Percentiles rank a stretch among this genome's conserved stretches.
phyloP scores from a whole-genome alignment of 2,888 invertebrate species.

The Diplazon laetatorius region DNA sequence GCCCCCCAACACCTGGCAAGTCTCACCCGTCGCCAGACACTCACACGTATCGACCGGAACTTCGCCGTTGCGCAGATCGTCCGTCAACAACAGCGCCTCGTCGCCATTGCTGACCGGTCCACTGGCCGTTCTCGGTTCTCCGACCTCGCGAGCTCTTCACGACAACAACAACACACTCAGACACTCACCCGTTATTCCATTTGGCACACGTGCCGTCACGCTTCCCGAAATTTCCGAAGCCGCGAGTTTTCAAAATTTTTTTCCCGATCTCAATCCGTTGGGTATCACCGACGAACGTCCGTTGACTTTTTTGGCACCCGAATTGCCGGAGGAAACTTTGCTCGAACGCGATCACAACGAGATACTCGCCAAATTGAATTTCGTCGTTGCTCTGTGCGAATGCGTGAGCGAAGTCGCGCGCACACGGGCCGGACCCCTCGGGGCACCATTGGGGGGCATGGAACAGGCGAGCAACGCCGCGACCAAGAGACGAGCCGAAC shows the following conservation, averaged over 20 bases:
- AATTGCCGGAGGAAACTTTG: slow-evolving; percentile 97
- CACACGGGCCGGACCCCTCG: slow-evolving; percentile 90
- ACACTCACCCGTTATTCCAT: slow-evolving; percentile 85
- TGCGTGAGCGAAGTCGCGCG: slow-evolving; percentile 95
- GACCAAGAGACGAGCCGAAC: slow-evolving; percentile 87
- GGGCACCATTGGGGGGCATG: slow-evolving; percentile 82
- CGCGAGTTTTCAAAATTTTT: slow-evolving; percentile 83
- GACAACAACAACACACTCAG: slow-evolving; percentile 86
- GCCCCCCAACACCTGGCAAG: slow-evolving; percentile 92
- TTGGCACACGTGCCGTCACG: slow-evolving; percentile 88
- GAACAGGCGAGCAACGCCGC: slow-evolving; percentile 80
- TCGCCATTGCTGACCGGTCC: slow-evolving; percentile 86
- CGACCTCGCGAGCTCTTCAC: slow-evolving; percentile 84
- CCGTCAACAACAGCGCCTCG: slow-evolving; percentile 77
- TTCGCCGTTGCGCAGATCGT: slow-evolving; percentile 88
- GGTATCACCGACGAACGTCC: slow-evolving; percentile 83
- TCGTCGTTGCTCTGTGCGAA: slow-evolving; percentile 97
- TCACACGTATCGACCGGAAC: slow-evolving; percentile 84
- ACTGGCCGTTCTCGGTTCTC: slow-evolving; percentile 87
- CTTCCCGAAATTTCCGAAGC: slow-evolving; percentile 86
- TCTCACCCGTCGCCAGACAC: slow-evolving; percentile 87
- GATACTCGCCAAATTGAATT: slow-evolving; percentile 97
- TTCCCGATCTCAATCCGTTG: slow-evolving; percentile 80
- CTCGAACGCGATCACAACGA: slow-evolving; percentile 98
- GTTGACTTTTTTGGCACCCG: slow-evolving; percentile 93